phyloP scores from a whole-genome alignment of 2,113 vertebrate species.

The Morone chrysops region DNA sequence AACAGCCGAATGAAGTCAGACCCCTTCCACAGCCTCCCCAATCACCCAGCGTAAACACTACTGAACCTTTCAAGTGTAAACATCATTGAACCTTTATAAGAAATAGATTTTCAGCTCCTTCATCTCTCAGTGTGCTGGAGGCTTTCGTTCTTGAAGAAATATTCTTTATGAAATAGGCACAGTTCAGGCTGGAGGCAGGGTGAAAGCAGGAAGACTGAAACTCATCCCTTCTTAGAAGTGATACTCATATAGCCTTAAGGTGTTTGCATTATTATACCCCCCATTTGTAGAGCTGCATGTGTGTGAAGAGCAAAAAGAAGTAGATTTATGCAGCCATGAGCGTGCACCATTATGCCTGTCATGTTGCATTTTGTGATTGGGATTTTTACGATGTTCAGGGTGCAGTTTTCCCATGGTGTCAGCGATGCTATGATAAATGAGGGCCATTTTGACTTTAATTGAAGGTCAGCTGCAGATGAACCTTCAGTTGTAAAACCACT shows the following conservation, averaged over 20 bases:
- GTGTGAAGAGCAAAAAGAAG: slow-evolving; percentile 7
- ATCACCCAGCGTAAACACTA: slow-evolving; percentile 50
- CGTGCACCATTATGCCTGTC: neutral
- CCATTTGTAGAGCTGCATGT: neutral
- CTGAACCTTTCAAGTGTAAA: slow-evolving; percentile 31
- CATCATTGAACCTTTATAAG: slow-evolving; percentile 42
- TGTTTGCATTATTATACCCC: neutral
- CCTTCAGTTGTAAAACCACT: slow-evolving; percentile 35
- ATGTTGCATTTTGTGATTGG: slow-evolving; percentile 10
- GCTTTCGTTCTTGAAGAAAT: slow-evolving; percentile 25
- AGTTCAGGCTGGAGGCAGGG: neutral
- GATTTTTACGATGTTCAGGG: neutral
- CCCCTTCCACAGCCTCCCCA: slow-evolving; percentile 25
- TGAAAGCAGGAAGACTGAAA: neutral
- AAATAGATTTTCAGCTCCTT: slow-evolving; percentile 50
- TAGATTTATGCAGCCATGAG: neutral
- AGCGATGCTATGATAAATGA: slow-evolving; percentile 51
- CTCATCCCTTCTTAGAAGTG: neutral
- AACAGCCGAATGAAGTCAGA: slow-evolving; percentile 26
- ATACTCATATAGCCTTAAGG: neutral
- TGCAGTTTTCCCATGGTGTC: slow-evolving; percentile 39
- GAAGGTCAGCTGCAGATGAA: slow-evolving; percentile 52
- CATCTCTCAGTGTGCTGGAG: slow-evolving; percentile 13
- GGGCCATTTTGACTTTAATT: slow-evolving; percentile 59
- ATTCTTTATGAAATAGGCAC: slow-evolving; percentile 1